phyloP scores from a whole-genome alignment of 1,140 invertebrate species.

The Zaprionus ghesquierei region DNA sequence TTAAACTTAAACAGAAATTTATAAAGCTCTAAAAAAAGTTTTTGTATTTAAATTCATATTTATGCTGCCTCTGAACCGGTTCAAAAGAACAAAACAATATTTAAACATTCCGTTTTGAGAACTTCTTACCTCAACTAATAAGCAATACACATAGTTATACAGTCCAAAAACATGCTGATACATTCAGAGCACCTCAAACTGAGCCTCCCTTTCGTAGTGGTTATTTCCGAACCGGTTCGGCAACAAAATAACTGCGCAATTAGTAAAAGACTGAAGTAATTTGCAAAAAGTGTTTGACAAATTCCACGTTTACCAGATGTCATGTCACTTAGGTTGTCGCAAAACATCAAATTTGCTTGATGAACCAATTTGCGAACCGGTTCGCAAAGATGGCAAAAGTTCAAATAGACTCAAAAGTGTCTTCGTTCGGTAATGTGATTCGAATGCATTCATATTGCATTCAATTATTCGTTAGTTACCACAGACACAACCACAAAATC shows the following conservation, averaged over 20 bases:
- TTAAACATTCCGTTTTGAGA: background rate
- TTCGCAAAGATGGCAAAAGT: background rate
- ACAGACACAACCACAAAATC: constrained; percentile 24
- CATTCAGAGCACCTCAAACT: background rate
- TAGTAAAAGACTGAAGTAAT: background rate
- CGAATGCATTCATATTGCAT: constrained; percentile 38
- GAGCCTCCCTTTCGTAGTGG: background rate
- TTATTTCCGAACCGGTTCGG: background rate
- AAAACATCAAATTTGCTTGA: background rate
- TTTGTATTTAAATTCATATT: background rate
- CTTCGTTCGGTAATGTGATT: constrained; percentile 5
- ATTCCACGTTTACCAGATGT: background rate
- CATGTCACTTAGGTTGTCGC: no score
- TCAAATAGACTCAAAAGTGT: constrained; percentile 6
- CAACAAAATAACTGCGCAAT: background rate
- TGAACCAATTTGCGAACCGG: background rate
- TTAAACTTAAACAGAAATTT: no score
- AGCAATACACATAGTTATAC: background rate
- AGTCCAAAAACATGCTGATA: no score
- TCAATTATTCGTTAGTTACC: constrained; percentile 35
- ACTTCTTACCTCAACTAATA: background rate
- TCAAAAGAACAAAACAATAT: background rate
- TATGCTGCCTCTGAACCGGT: background rate
- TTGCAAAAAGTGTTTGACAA: background rate
- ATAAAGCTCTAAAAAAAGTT: no score